Percentiles rank a stretch among this genome's conserved stretches.
phyloP scores from a whole-genome alignment of 2,888 invertebrate genomes.

The Pyrrhosoma nymphula region DNA sequence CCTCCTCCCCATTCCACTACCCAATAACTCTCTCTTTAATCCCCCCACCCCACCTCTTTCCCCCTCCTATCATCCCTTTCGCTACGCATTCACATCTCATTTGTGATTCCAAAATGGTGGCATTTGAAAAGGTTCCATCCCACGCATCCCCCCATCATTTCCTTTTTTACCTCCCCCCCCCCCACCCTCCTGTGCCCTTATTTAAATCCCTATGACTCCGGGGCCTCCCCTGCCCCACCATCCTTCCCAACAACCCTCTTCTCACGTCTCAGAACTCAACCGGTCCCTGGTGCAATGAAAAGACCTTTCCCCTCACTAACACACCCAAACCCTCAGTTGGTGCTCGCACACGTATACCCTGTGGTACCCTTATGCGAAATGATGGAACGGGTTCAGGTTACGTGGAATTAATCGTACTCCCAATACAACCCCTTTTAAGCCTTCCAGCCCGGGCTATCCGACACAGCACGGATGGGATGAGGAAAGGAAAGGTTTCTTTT shows the following conservation, averaged over 20 bases:
- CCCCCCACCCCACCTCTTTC: not conserved
- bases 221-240: not conserved
- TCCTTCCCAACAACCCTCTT: not conserved
- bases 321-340: not conserved
- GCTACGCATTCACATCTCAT: not conserved
- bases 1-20: not conserved
- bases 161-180: not conserved
- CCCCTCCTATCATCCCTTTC: not conserved
- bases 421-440: not conserved
- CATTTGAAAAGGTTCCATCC: not conserved
- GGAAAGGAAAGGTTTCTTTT: not conserved
- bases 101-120: slow-evolving; percentile 31
- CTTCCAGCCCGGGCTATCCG: not conserved
- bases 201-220: slow-evolving; percentile 4
- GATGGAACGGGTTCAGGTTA: not conserved
- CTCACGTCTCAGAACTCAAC: not conserved
- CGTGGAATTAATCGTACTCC: not conserved
- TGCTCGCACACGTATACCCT: not conserved
- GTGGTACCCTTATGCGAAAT: not conserved
- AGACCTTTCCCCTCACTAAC: not conserved
- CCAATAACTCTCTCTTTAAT: not conserved
- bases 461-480: not conserved
- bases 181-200: not conserved
- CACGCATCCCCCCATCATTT: not conserved
- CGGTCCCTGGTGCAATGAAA: not conserved